These are phyloP conservation scores for Epinephelus fuscoguttatus DNA, from an alignment of 2,113 vertebrate genomes.

Conservation along the genomic window DNA sequence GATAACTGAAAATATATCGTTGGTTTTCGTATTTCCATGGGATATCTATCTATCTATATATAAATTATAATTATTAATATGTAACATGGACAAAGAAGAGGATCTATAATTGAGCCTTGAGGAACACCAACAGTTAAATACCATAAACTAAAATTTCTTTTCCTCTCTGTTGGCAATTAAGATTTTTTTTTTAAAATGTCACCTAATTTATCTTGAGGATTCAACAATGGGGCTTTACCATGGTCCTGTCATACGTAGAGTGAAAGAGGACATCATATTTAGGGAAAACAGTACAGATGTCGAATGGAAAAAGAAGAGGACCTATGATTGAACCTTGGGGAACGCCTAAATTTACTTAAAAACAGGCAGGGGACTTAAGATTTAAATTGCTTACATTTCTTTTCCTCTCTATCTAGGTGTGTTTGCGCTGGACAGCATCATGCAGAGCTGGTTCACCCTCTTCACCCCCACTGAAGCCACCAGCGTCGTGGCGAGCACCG, in stretches of 20 bases:
- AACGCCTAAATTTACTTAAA: neutral
- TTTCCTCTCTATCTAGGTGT: constrained; percentile 73
- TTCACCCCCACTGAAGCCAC: constrained; percentile 98
- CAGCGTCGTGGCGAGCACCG: constrained; percentile 93
- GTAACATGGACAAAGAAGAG: too few relatives aligned
- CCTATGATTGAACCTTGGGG: constrained; percentile 7
- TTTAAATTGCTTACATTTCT: neutral
- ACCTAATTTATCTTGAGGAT: neutral
- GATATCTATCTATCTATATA: too few relatives aligned
- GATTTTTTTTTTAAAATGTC: neutral
- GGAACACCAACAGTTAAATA: too few relatives aligned
- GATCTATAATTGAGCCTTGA: too few relatives aligned
- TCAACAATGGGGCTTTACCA: too few relatives aligned
- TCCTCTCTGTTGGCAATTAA: too few relatives aligned
- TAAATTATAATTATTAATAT: too few relatives aligned
- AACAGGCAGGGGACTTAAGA: neutral
- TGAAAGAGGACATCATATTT: neutral
- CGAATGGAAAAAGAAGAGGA: neutral
- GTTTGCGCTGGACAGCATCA: constrained; percentile 94
- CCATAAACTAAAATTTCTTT: too few relatives aligned
- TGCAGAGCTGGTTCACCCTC: constrained; percentile 98
- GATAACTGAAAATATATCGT: too few relatives aligned
- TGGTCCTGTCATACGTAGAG: neutral
- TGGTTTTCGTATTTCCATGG: too few relatives aligned
- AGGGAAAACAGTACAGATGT: neutral